A percentile compares a stretch with the other conserved stretches of the same genome.
Conservation (phyloP, 2,113 vertebrate species). For the Dolichotis patagonum region DNA sequence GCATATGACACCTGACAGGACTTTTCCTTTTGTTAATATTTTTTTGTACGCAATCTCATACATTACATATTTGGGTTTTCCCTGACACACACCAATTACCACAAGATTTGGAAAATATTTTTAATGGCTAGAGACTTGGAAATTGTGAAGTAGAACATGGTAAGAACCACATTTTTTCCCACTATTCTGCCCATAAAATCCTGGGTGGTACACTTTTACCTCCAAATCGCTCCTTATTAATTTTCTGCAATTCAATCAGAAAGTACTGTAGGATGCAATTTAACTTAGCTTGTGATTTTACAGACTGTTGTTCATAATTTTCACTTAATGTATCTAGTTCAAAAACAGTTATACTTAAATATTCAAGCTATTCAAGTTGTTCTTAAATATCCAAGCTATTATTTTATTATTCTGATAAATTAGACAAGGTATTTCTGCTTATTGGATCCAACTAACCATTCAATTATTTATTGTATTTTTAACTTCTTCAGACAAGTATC, state of each 20-base stretch:
- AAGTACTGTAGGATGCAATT: not conserved
- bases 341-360: not conserved
- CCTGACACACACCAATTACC: not conserved
- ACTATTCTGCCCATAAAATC: not conserved
- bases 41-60: not conserved
- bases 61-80: not conserved
- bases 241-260: not conserved
- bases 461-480: not conserved
- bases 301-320: not conserved
- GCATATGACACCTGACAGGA: not conserved
- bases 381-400: not conserved
- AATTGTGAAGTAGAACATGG: not conserved
- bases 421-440: not conserved
- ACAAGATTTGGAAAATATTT: not conserved
- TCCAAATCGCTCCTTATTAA: not conserved
- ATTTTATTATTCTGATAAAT: not conserved
- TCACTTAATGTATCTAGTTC: not conserved
- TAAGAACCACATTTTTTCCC: not conserved
- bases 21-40: not conserved
- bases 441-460: not conserved
- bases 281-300: not conserved
- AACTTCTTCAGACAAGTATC: not conserved
- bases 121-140: not conserved
- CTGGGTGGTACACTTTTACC: not conserved
- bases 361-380: not conserved